Evolutionary conservation across 2,113 vertebrate species (phyloP).

Genomic region (Bucco capensis): DNA sequence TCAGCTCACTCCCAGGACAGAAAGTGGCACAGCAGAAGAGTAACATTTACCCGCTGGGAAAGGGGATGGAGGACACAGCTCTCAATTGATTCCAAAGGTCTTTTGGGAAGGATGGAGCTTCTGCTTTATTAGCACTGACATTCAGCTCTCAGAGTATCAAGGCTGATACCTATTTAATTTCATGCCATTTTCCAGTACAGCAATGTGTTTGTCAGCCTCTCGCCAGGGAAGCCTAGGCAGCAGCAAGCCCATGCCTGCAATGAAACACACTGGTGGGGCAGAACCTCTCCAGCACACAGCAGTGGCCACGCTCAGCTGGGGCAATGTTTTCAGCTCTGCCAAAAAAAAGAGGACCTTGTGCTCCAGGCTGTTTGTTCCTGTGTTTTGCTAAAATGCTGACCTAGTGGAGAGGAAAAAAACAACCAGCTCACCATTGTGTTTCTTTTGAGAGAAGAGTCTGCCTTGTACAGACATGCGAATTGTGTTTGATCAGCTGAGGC

Average conservation of each 20-base stretch:
- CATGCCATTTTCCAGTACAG: not conserved
- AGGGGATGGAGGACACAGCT: not conserved
- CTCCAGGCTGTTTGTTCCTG: not conserved
- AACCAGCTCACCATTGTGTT: not conserved
- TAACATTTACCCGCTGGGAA: conserved; percentile 3
- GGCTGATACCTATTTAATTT: conserved; percentile 18
- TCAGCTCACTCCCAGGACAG: conserved; percentile 17
- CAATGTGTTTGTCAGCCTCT: not conserved
- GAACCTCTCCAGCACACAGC: not conserved
- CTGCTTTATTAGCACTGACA: conserved; percentile 53
- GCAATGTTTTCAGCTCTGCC: not conserved
- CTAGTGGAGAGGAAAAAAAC: not conserved
- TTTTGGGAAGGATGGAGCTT: conserved; percentile 19
- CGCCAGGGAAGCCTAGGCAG: not conserved
- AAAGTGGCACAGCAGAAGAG: not conserved
- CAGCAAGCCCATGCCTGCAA: not conserved
- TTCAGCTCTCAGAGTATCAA: conserved; percentile 4
- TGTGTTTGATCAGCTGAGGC: not conserved
- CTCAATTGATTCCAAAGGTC: conserved; percentile 27
- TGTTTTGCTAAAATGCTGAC: not conserved
- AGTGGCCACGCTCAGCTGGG: not conserved
- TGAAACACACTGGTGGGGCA: not conserved
- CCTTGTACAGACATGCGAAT: rapidly evolving
- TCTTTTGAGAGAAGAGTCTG: not conserved
- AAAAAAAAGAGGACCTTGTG: not conserved